These are phyloP conservation scores for Hoplostethus atlanticus DNA, from an alignment of 2,797 vertebrate species.

Conservation along the genomic window DNA sequence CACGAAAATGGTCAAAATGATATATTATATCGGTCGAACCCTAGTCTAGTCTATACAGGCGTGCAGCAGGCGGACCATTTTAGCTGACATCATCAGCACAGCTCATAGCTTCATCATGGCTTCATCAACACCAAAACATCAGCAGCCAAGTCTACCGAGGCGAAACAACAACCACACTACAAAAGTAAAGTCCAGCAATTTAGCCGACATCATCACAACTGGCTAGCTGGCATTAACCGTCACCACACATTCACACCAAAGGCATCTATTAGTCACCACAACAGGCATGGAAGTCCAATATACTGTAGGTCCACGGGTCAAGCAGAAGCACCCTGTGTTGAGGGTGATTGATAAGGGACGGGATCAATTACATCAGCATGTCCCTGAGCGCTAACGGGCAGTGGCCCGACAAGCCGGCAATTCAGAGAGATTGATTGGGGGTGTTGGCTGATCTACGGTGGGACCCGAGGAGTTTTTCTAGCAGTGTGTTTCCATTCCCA, in stretches of 20 bases:
- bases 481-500: not conserved
- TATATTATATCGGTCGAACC: no score
- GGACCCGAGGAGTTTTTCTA: not conserved
- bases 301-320: constrained; percentile 14
- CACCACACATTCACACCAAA: not conserved
- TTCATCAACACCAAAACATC: not conserved
- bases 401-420: constrained; percentile 63
- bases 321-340: constrained; percentile 22
- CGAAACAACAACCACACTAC: no score
- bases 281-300: constrained; percentile 28
- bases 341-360: constrained; percentile 60
- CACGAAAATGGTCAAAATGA: no score
- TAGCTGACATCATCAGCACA: no score
- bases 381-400: constrained; percentile 53
- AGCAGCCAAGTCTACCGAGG: not conserved
- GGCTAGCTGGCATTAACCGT: no score
- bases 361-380: constrained; percentile 61
- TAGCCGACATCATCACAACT: no score
- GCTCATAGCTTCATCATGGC: no score
- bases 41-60: no score
- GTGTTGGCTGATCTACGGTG: constrained; percentile 47
- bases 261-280: not conserved
- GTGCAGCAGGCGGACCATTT: no score
- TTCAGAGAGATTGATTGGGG: constrained; percentile 56
- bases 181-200: no score